Evolutionary conservation across 2,113 vertebrate genomes (phyloP).

Genomic region (Chionomys nivalis): DNA sequence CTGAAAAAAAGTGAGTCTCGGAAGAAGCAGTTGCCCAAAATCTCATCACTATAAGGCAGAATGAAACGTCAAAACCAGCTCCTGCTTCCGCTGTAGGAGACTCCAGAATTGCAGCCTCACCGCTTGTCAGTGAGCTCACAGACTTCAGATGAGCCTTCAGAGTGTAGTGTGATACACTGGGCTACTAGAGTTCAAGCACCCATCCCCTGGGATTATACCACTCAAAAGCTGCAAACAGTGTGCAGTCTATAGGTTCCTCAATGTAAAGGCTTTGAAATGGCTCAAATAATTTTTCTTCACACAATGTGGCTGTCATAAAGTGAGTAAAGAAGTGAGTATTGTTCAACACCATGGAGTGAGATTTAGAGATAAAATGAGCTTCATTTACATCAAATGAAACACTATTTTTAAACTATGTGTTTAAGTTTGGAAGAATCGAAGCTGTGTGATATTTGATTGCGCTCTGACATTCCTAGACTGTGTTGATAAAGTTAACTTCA

Average conservation of each 20-base stretch:
- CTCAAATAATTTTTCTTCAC: neutral
- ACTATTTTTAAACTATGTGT: neutral
- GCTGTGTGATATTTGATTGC: neutral
- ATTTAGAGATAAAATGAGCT: slow-evolving; percentile 2
- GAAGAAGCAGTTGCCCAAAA: neutral
- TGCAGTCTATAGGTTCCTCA: neutral
- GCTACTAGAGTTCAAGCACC: neutral
- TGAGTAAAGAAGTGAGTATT: neutral
- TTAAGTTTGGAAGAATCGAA: neutral
- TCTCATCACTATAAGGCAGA: neutral
- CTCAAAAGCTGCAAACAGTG: neutral
- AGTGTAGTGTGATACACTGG: rapidly evolving
- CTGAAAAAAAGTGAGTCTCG: neutral
- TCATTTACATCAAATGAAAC: neutral
- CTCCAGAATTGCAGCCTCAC: neutral
- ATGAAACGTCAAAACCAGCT: neutral
- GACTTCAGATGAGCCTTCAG: neutral
- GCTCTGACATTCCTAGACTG: neutral
- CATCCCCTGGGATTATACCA: neutral
- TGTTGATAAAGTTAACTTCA: neutral
- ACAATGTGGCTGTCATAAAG: neutral
- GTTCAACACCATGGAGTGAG: neutral
- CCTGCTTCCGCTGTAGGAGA: neutral
- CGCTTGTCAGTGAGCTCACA: neutral
- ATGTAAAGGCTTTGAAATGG: neutral